A percentile compares a stretch with the other conserved stretches of the same genome.
phyloP scores from a whole-genome alignment of 2,888 invertebrate species.

The Dryomyza anilis region DNA sequence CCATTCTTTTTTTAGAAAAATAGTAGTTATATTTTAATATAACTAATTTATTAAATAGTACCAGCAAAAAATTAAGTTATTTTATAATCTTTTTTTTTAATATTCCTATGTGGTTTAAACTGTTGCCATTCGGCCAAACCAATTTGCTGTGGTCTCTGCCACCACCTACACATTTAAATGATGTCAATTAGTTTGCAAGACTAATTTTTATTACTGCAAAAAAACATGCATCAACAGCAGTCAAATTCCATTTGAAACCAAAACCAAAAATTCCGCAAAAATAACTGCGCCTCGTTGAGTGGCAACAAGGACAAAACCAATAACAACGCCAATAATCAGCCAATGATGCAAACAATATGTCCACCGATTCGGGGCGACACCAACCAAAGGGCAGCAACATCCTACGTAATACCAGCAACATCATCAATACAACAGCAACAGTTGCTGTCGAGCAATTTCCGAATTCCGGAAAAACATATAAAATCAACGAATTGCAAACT shows the following conservation, averaged over 20 bases:
- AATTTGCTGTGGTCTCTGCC: not conserved
- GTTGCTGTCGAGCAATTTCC: conserved; percentile 4
- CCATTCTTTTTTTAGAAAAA: too few relatives aligned
- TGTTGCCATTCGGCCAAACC: too few relatives aligned
- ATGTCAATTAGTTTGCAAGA: conserved; percentile 39
- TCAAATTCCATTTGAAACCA: conserved; percentile 20
- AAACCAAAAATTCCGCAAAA: conserved; percentile 21
- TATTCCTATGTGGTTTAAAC: too few relatives aligned
- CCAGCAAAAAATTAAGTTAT: too few relatives aligned
- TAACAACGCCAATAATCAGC: conserved; percentile 21
- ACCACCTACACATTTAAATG: conserved; percentile 34
- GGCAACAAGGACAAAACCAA: conserved; percentile 12
- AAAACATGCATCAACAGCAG: conserved; percentile 14
- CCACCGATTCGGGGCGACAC: conserved; percentile 3
- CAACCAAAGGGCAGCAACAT: conserved; percentile 8
- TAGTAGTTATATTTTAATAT: too few relatives aligned
- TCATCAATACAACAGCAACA: not conserved
- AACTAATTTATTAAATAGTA: too few relatives aligned
- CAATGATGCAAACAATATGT: conserved; percentile 35
- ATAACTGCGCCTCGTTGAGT: conserved; percentile 15
- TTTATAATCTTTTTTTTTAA: too few relatives aligned
- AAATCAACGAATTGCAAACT: conserved; percentile 41
- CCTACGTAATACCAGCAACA: too few relatives aligned
- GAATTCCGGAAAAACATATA: conserved; percentile 22
- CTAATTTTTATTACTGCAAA: conserved; percentile 26